Conservation (phyloP, 1,140 invertebrate genomes). For the Luehdorfia chinensis region DNA sequence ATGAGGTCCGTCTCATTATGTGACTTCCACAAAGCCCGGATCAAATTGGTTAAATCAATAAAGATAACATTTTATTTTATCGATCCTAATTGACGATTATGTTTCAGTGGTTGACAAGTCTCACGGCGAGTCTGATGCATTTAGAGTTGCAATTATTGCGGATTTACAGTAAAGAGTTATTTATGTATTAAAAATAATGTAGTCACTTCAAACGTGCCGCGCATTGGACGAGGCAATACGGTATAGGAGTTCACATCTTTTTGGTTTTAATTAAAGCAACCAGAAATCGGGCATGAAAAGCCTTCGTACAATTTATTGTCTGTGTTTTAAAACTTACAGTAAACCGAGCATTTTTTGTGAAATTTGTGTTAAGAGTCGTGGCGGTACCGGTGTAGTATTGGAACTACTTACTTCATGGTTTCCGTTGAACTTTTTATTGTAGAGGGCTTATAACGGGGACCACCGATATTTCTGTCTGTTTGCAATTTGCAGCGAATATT, state of each 20-base stretch:
- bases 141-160: slow-evolving; percentile 6
- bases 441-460: neutral
- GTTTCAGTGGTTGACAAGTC: neutral
- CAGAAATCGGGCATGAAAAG: too few species aligned
- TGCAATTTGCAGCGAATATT: neutral
- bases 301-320: neutral
- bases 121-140: neutral
- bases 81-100: slow-evolving; percentile 4
- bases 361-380: neutral
- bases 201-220: slow-evolving; percentile 1
- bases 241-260: neutral
- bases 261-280: neutral
- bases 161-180: slow-evolving; percentile 6
- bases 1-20: neutral
- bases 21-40: neutral
- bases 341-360: neutral
- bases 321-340: too few species aligned
- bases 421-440: neutral
- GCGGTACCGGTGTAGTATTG: neutral
- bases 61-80: slow-evolving; percentile 13
- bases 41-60: slow-evolving; percentile 1
- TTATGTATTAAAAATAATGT: neutral
- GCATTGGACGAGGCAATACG: too few species aligned
- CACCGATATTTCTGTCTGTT: neutral
- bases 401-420: neutral